phyloP scores from a whole-genome alignment of 2,888 invertebrate genomes.

The Plusia festucae region DNA sequence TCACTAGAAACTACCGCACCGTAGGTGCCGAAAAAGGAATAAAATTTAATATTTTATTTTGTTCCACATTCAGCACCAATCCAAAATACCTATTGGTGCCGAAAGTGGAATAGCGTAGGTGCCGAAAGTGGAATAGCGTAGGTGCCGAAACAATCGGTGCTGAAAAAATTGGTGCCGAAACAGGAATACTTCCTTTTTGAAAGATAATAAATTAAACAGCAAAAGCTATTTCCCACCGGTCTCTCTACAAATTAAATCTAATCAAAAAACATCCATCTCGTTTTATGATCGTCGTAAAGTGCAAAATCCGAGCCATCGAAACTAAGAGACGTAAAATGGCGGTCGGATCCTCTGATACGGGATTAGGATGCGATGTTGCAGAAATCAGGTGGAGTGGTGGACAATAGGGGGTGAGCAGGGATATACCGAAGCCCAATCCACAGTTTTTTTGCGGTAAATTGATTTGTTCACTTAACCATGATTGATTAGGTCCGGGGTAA shows the following conservation, averaged over 20 bases:
- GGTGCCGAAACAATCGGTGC: too few species aligned
- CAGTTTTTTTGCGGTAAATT: not conserved
- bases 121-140: too few species aligned
- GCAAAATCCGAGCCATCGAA: slow-evolving; percentile 56
- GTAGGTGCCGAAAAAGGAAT: too few species aligned
- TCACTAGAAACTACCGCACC: too few species aligned
- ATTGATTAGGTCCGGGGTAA: not conserved
- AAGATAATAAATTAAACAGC: slow-evolving; percentile 37
- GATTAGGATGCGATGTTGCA: slow-evolving; percentile 36
- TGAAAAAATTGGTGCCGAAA: too few species aligned
- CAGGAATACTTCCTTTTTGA: too few species aligned
- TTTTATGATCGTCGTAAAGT: slow-evolving; percentile 57
- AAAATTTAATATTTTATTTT: too few species aligned
- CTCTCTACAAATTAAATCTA: slow-evolving; percentile 60
- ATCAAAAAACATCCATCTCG: slow-evolving; percentile 61
- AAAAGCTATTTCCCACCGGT: slow-evolving; percentile 34
- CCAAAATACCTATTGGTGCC: too few species aligned
- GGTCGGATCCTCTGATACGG: slow-evolving; percentile 49
- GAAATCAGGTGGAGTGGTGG: slow-evolving; percentile 28
- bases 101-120: too few species aligned
- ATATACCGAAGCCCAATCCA: not conserved
- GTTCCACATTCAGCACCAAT: too few species aligned
- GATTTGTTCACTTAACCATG: slow-evolving; percentile 5
- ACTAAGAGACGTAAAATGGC: slow-evolving; percentile 54
- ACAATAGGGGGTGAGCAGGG: slow-evolving; percentile 12